phyloP scores from a whole-genome alignment of 2,797 vertebrate species.

The Lindbergichthys nudifrons region DNA sequence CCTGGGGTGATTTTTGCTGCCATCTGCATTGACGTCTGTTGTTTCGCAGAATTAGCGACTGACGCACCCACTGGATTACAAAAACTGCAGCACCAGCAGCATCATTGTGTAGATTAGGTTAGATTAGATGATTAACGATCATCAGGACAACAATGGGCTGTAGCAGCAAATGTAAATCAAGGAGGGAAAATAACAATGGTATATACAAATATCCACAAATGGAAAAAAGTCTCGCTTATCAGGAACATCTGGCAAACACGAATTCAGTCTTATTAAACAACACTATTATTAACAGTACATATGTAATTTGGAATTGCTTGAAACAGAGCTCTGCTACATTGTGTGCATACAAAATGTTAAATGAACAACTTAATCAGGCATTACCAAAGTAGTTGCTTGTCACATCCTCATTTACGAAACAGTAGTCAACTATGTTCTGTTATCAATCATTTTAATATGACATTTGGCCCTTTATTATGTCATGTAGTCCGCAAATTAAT shows the following conservation, averaged over 20 bases:
- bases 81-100: constrained; percentile 43
- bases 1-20: constrained; percentile 43
- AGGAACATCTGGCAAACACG: background rate
- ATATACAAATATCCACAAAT: background rate
- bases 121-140: constrained; percentile 60
- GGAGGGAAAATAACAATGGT: constrained; percentile 1
- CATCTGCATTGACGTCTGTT: constrained; percentile 68
- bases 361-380: background rate
- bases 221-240: background rate
- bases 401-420: background rate
- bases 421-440: background rate
- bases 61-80: constrained; percentile 68
- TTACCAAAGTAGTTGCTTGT: background rate
- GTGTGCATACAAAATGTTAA: background rate
- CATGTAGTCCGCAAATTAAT: no score
- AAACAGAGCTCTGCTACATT: background rate
- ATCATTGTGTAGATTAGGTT: constrained; percentile 49
- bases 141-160: constrained; percentile 26
- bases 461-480: background rate
- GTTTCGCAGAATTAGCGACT: constrained; percentile 57
- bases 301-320: background rate
- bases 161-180: constrained; percentile 19
- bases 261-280: background rate
- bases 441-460: background rate
- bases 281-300: background rate